A percentile compares a stretch with the other conserved stretches of the same genome.
These are phyloP conservation scores for Deroptyus accipitrinus DNA, from an alignment of 2,113 vertebrate species.

Conservation along the genomic window DNA sequence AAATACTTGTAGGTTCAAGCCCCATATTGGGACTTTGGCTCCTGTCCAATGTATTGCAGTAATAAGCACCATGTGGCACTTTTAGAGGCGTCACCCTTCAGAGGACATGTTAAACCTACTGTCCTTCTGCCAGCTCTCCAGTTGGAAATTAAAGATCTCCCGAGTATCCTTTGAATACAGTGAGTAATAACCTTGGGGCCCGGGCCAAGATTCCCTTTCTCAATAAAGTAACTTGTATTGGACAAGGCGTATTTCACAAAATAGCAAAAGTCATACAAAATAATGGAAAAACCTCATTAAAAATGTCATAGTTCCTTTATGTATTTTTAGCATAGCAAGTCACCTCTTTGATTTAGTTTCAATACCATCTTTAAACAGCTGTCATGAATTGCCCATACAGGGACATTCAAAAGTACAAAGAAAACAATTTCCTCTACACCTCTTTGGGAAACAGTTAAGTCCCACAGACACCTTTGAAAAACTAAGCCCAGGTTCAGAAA, in stretches of 20 bases:
- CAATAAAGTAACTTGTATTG: conserved; percentile 20
- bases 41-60: conserved; percentile 15
- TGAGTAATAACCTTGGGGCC: conserved; percentile 45
- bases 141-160: conserved; percentile 58
- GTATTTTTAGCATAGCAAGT: conserved; percentile 10
- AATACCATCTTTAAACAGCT: background rate
- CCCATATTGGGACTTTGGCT: conserved; percentile 56
- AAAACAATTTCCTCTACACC: background rate
- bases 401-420: background rate
- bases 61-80: conserved; percentile 48
- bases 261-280: conserved; percentile 12
- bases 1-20: conserved; percentile 57
- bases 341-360: background rate
- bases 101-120: conserved; percentile 49
- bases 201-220: conserved; percentile 1
- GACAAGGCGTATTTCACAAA: background rate
- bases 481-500: background rate
- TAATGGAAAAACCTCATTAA: conserved; percentile 16
- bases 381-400: background rate
- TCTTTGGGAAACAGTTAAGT: background rate
- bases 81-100: conserved; percentile 60
- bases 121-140: conserved; percentile 51
- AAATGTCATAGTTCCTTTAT: background rate
- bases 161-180: conserved; percentile 25
- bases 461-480: background rate